phyloP scores from a whole-genome alignment of 2,797 vertebrate genomes.

The Lophotriccus pileatus region DNA sequence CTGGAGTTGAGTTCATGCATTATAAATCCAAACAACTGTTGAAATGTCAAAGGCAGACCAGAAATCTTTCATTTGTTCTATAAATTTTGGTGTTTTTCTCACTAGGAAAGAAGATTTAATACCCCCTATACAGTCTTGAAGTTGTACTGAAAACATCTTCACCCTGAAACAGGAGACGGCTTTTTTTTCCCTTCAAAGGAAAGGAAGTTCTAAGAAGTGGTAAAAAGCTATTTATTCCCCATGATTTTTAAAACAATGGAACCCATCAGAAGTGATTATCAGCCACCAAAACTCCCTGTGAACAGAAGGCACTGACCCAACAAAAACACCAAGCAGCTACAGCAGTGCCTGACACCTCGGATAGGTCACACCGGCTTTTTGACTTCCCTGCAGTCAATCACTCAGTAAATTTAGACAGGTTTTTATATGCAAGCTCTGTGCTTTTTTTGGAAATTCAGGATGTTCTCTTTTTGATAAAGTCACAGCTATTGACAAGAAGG shows the following conservation, averaged over 20 bases:
- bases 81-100: neutral
- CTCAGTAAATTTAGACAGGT: neutral
- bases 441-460: neutral
- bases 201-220: neutral
- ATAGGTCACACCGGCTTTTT: neutral
- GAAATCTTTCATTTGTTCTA: constrained; percentile 27
- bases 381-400: neutral
- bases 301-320: neutral
- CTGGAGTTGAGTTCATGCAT: neutral
- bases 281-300: neutral
- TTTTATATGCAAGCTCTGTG: neutral
- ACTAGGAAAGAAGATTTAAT: neutral
- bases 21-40: constrained; percentile 22
- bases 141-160: neutral
- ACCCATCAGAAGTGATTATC: neutral
- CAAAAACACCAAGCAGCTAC: neutral
- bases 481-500: neutral
- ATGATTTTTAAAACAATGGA: neutral
- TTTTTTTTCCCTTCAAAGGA: neutral
- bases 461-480: neutral
- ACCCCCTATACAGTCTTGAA: neutral
- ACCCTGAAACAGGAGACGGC: neutral
- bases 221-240: neutral
- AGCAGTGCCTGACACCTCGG: neutral
- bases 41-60: constrained; percentile 14